Percentiles rank a stretch among this genome's conserved stretches.
These are phyloP conservation scores for Scleropages formosus DNA, from an alignment of 2,797 vertebrate genomes.

Conservation along the genomic window DNA sequence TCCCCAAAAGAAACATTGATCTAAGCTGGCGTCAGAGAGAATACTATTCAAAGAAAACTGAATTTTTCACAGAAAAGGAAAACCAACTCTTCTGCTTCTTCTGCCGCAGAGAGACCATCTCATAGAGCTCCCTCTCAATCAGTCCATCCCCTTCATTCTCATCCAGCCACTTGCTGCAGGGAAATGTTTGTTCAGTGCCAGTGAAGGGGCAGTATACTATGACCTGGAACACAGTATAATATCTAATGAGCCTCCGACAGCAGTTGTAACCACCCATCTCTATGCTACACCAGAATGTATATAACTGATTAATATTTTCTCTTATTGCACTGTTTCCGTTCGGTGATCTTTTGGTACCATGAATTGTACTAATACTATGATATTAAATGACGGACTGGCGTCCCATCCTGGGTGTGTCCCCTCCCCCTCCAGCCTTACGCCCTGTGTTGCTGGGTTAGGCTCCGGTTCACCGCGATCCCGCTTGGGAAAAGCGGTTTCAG, in stretches of 20 bases:
- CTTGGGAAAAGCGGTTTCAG: no score
- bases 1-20: background rate
- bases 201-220: slow-evolving; percentile 93
- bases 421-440: no score
- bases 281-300: no score
- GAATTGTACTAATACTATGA: no score
- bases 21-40: background rate
- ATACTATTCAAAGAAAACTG: background rate
- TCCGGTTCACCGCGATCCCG: no score
- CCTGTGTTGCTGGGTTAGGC: no score
- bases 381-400: no score
- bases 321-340: no score
- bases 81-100: slow-evolving; percentile 86
- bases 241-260: background rate
- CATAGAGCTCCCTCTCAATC: slow-evolving; percentile 90
- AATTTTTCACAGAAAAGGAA: background rate
- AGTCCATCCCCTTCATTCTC: slow-evolving; percentile 90
- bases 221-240: slow-evolving; percentile 66
- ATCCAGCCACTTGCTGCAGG: slow-evolving; percentile 89
- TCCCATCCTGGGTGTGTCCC: no score
- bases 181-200: slow-evolving; percentile 93
- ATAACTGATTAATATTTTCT: no score
- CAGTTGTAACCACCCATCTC: no score
- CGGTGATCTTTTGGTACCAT: no score
- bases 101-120: slow-evolving; percentile 92